A percentile compares a stretch with the other conserved stretches of the same genome.
phyloP scores from a whole-genome alignment of 2,797 vertebrate genomes.

The Danio aesculapii region DNA sequence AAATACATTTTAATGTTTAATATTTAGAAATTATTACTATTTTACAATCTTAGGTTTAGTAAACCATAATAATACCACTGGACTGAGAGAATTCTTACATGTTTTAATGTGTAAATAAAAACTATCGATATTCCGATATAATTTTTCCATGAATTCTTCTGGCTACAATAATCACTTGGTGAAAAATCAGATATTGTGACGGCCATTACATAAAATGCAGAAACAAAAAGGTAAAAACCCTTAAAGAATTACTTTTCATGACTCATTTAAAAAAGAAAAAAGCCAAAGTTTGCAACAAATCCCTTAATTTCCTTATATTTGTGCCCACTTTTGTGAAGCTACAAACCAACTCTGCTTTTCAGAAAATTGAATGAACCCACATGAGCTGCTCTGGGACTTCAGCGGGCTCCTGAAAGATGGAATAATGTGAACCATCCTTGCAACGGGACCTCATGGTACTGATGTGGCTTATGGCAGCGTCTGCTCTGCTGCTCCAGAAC shows the following conservation, averaged over 20 bases:
- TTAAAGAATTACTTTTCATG: neutral
- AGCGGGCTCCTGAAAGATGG: slow-evolving; percentile 42
- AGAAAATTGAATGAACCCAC: slow-evolving; percentile 55
- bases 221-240: no score
- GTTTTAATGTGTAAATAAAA: no score
- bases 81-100: no score
- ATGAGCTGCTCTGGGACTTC: slow-evolving; percentile 57
- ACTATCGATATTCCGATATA: no score
- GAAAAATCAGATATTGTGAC: no score
- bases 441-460: slow-evolving; percentile 62
- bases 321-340: slow-evolving; percentile 13
- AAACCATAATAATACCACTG: no score
- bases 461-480: slow-evolving; percentile 69
- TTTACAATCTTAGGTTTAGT: no score
- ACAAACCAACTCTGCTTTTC: slow-evolving; percentile 24
- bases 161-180: no score
- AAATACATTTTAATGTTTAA: no score
- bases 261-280: neutral
- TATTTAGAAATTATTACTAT: no score
- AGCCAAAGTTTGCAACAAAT: neutral
- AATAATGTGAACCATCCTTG: slow-evolving; percentile 74
- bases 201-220: no score
- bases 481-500: slow-evolving; percentile 56
- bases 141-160: no score
- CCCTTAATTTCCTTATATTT: neutral